These are phyloP conservation scores for Listronotus oregonensis DNA, from an alignment of 1,140 invertebrate species.

Conservation along the genomic window DNA sequence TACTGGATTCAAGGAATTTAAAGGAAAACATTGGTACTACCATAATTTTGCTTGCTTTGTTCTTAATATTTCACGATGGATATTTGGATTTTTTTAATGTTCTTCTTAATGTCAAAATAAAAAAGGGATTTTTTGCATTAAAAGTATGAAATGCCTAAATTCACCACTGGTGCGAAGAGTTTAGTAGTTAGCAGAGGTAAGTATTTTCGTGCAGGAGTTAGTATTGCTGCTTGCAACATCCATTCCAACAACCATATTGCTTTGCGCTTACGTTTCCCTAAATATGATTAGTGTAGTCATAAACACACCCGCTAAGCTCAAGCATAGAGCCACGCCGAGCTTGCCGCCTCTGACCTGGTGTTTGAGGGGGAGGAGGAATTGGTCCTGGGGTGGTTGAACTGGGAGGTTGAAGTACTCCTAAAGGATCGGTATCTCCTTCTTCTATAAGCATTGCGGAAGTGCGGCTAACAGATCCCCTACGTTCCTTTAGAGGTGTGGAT, in stretches of 20 bases:
- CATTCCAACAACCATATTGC: slow-evolving; percentile 25
- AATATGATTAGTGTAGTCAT: slow-evolving; percentile 49
- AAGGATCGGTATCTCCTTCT: slow-evolving; percentile 60
- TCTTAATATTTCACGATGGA: no score
- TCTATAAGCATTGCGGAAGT: slow-evolving; percentile 61
- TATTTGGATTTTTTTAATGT: no score
- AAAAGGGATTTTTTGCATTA: no score
- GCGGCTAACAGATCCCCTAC: slow-evolving; percentile 52
- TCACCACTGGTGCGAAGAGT: background rate
- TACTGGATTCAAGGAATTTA: no score
- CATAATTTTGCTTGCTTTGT: no score
- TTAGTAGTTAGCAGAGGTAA: background rate
- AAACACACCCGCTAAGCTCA: slow-evolving; percentile 69
- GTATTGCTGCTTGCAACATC: slow-evolving; percentile 23
- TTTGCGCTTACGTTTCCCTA: slow-evolving; percentile 42
- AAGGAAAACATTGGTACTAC: no score
- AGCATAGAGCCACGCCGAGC: slow-evolving; percentile 69
- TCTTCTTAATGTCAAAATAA: no score
- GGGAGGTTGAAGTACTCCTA: slow-evolving; percentile 57
- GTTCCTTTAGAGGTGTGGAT: slow-evolving; percentile 56
- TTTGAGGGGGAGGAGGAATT: slow-evolving; percentile 55
- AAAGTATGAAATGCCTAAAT: no score
- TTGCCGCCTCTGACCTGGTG: slow-evolving; percentile 64
- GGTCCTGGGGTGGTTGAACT: slow-evolving; percentile 27
- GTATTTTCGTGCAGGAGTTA: slow-evolving; percentile 1